These are phyloP conservation scores for Alethe diademata DNA, from an alignment of 2,113 vertebrate species.

Conservation along the genomic window DNA sequence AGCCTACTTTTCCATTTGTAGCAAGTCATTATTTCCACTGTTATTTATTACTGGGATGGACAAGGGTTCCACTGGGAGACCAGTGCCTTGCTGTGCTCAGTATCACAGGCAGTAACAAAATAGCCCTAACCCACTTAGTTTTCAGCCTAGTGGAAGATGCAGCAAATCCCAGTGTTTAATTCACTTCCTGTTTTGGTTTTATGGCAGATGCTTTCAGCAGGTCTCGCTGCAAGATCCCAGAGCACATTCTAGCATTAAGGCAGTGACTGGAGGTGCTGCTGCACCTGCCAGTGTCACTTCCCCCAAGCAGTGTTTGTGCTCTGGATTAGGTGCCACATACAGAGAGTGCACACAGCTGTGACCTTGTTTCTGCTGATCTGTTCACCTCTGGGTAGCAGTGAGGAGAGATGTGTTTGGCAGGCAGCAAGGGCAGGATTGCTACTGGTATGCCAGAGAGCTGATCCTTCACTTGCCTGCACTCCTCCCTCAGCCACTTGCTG, in stretches of 20 bases:
- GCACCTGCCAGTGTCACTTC: neutral
- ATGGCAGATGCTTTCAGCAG: neutral
- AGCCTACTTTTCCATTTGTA: conserved; percentile 29
- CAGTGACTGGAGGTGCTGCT: neutral
- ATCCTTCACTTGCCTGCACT: neutral
- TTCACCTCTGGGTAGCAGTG: neutral
- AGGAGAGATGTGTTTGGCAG: neutral
- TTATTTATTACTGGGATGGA: neutral
- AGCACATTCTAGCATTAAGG: neutral
- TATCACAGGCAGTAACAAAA: neutral
- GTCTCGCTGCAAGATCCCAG: neutral
- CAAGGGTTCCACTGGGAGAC: neutral
- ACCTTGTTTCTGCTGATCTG: conserved; percentile 5
- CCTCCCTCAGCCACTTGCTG: neutral
- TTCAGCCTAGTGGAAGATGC: neutral
- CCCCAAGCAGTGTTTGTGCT: neutral
- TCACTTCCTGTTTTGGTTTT: conserved; percentile 9
- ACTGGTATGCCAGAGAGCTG: neutral
- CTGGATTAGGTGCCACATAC: neutral
- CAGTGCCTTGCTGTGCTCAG: neutral
- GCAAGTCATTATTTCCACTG: conserved; percentile 1
- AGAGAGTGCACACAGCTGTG: neutral
- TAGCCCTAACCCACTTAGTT: neutral
- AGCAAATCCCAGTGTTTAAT: neutral
- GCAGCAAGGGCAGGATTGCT: neutral